Evolutionary conservation across 2,113 vertebrate species (phyloP).

Genomic region (Microcebus ravelobensis): DNA sequence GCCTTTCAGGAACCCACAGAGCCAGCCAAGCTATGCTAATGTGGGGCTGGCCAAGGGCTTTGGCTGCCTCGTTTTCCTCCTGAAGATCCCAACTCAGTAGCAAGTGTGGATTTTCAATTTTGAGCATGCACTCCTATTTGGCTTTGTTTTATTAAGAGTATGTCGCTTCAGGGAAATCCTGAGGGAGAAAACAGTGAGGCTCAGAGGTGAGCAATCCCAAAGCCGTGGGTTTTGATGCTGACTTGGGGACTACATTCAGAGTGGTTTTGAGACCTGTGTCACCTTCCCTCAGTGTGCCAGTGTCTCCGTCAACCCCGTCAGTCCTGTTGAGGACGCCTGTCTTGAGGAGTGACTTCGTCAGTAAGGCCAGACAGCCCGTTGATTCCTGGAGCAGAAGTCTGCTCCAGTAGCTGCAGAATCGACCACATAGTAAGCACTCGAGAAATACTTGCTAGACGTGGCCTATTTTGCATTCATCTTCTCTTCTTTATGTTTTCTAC

Average conservation of each 20-base stretch:
- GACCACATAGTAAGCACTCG: neutral
- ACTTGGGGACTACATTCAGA: neutral
- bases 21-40: neutral
- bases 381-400: neutral
- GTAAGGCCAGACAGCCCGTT: neutral
- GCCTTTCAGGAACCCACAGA: slow-evolving; percentile 33
- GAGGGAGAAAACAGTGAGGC: neutral
- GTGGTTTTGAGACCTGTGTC: neutral
- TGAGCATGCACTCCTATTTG: neutral
- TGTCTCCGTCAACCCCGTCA: neutral
- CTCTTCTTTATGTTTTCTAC: neutral
- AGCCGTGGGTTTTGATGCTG: neutral
- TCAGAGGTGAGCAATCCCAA: neutral
- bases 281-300: neutral
- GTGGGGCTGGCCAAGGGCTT: neutral
- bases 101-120: neutral
- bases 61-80: neutral
- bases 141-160: neutral
- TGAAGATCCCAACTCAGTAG: slow-evolving; percentile 8
- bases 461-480: neutral
- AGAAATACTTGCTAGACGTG: neutral
- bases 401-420: neutral
- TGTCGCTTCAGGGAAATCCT: neutral
- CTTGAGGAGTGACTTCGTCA: neutral
- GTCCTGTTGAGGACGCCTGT: neutral